Percentiles rank a stretch among this genome's conserved stretches.
Evolutionary conservation across 2,113 vertebrate species (phyloP).

Genomic region (Cyanoderma ruficeps): DNA sequence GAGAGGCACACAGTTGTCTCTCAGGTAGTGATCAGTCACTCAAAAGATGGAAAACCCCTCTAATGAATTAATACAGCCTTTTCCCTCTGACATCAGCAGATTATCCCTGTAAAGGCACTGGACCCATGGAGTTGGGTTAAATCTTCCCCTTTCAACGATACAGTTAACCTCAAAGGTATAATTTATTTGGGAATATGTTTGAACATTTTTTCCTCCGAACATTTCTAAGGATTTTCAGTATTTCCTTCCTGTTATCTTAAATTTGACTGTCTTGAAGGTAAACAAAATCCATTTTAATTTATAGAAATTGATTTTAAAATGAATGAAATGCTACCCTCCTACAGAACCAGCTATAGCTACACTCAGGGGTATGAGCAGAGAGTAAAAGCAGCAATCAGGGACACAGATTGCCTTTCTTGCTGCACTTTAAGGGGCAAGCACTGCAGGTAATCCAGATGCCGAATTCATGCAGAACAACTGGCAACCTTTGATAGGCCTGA

Average conservation of each 20-base stretch:
- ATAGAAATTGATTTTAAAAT: not conserved
- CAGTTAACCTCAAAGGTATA: not conserved
- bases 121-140: not conserved
- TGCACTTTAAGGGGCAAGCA: not conserved
- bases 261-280: not conserved
- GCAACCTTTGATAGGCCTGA: not conserved
- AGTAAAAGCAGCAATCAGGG: not conserved
- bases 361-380: not conserved
- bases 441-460: not conserved
- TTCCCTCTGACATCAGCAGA: not conserved
- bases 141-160: not conserved
- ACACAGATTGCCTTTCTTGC: not conserved
- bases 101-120: not conserved
- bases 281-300: not conserved
- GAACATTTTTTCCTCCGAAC: not conserved
- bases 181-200: not conserved
- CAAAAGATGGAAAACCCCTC: not conserved
- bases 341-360: not conserved
- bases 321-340: not conserved
- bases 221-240: not conserved
- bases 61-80: not conserved
- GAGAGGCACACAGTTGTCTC: not conserved
- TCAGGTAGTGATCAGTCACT: not conserved
- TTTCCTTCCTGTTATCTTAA: not conserved
- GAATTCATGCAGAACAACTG: not conserved